These are phyloP conservation scores for Drosophila austrosaltans DNA, from an alignment of 2,888 invertebrate species.

Conservation along the genomic window DNA sequence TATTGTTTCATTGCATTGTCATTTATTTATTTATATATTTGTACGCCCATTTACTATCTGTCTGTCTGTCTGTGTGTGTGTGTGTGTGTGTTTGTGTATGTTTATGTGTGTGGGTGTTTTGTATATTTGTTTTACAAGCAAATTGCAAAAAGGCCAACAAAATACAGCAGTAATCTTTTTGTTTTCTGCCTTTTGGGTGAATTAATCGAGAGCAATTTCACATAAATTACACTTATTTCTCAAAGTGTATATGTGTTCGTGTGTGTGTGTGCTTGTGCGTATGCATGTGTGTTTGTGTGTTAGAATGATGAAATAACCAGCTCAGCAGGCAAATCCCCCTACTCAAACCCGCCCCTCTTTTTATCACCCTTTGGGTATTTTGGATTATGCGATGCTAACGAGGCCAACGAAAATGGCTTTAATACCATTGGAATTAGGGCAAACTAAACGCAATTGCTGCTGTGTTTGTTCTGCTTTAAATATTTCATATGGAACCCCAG, in stretches of 20 bases:
- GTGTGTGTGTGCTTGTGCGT: not conserved
- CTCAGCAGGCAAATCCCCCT: constrained; percentile 20
- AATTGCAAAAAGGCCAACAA: constrained; percentile 6
- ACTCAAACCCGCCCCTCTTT: not conserved
- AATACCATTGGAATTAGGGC: constrained; percentile 62
- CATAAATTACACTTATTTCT: constrained; percentile 57
- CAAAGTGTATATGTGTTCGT: constrained; percentile 18
- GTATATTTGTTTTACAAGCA: not conserved
- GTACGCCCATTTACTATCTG: not conserved
- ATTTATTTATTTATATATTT: constrained; percentile 10
- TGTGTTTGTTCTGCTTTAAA: not conserved
- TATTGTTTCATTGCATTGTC: constrained; percentile 18
- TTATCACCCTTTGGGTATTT: constrained; percentile 32
- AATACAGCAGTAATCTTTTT: not conserved
- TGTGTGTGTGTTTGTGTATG: not conserved
- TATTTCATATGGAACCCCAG: not conserved
- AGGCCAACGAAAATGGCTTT: constrained; percentile 55
- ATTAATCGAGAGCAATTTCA: constrained; percentile 66
- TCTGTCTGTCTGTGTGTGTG: not conserved
- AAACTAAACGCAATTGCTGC: constrained; percentile 30
- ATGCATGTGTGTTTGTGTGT: too few species aligned
- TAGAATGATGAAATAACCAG: constrained; percentile 32
- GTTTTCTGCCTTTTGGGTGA: constrained; percentile 37
- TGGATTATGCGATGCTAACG: constrained; percentile 68
- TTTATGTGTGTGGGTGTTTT: not conserved